Evolutionary conservation across 2,113 vertebrate species (phyloP).

Genomic region (rat (Rattus norvegicus)): GRCr8 NC_086031.1:93325501-93326000

Average conservation of each 20-base stretch:
- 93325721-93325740: too few relatives aligned
- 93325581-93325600: too few relatives aligned
- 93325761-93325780: neutral
- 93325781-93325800: neutral
- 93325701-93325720: too few relatives aligned
- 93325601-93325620: too few relatives aligned
- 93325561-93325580: too few relatives aligned
- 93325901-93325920: neutral
- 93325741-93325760: neutral
- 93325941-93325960: neutral
- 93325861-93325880: neutral
- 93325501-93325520: neutral
- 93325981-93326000: neutral
- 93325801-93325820: neutral
- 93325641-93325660: too few relatives aligned
- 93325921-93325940: neutral
- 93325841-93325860: neutral
- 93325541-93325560: too few relatives aligned
- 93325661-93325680: too few relatives aligned
- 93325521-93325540: neutral
- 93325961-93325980: neutral
- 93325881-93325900: neutral
- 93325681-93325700: too few relatives aligned
- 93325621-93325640: too few relatives aligned
- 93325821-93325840: neutral